Conservation (phyloP, 92 coral and sea anemone species). For the Nematostella vectensis region DNA sequence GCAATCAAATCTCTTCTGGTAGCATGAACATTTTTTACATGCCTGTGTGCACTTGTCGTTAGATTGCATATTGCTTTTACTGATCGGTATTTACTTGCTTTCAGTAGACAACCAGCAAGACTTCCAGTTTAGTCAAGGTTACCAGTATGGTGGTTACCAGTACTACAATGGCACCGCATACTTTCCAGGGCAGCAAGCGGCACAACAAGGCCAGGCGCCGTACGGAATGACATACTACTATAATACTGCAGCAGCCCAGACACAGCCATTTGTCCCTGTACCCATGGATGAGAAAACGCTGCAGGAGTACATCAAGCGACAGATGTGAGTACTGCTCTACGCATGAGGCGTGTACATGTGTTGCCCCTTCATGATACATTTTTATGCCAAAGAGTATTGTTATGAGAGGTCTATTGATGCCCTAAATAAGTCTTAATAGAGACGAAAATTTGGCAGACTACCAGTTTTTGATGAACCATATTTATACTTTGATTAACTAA, state of each 20-base stretch:
- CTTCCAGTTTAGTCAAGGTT: slow-evolving; percentile 61
- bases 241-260: slow-evolving; percentile 36
- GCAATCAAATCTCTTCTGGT: no score
- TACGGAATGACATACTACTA: slow-evolving; percentile 74
- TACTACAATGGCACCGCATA: slow-evolving; percentile 70
- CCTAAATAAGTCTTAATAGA: no score
- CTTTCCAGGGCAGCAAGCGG: slow-evolving; percentile 50
- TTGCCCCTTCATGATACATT: no score
- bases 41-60: no score
- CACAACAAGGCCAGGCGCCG: slow-evolving; percentile 39
- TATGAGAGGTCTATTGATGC: no score
- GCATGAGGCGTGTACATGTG: neutral
- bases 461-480: no score
- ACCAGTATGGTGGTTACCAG: slow-evolving; percentile 63
- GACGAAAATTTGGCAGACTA: no score
- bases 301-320: slow-evolving; percentile 76
- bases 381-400: no score
- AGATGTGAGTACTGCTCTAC: slow-evolving; percentile 96
- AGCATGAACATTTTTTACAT: no score
- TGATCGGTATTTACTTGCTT: no score
- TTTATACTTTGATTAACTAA: no score
- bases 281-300: slow-evolving; percentile 55
- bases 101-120: slow-evolving; percentile 52
- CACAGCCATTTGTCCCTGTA: slow-evolving; percentile 30
- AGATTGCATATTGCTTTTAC: no score